Base-by-base conservation (phyloP, 2,888 invertebrate genomes). In the Agonopterix arenella region DNA sequence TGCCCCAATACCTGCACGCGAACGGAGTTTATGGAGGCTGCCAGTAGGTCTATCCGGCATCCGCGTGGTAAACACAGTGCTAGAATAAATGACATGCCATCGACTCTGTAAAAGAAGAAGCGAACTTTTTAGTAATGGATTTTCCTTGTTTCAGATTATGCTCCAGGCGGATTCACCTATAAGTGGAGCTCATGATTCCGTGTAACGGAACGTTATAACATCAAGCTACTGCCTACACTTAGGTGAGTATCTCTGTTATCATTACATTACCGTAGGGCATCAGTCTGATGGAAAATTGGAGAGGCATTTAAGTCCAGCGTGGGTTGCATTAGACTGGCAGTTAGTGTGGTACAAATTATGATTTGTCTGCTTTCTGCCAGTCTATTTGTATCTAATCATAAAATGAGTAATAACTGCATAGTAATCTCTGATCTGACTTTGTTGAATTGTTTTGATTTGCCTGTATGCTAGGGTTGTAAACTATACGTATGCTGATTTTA, bases 151-250 rank as follows among this genome's bases (percentile, higher is more conserved):
- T 58, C 84, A 86, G 88, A 62, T 70, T 64, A 70, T 70, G 55
- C 53, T 53, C 56, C 56, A 52, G 57, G 55, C 18, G 47, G 55
- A 50, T 50, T 53, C 59, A 59, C 66, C 56, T 52, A 57, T 58
- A 62, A 61, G 63, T 58, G 52, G 58, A 63, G 71, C 78, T 62
- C 74, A 88, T 85, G 86, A 75, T 60, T 70, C 60, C 63, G 52
- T 68, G 56, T 61, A 75, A 61, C 53, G 62, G 58, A 68, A 56
- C 65, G 56, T 85, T 84, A 85, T 86, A 86, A 85, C 88, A 83
- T 76, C 76, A 71, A 78, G 72, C 74, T 72, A 66, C 72, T 70
- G 70, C 77, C 75, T 75, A 64, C 60, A 70, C 68, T 86, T 81
- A 82, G 84, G 89, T 89, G 70, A 72, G 76, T 64, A 55, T 46